Percentiles rank a stretch among this genome's conserved stretches.
These are phyloP conservation scores for Prinia subflava DNA, from an alignment of 2,113 vertebrate genomes.

Conservation along the genomic window DNA sequence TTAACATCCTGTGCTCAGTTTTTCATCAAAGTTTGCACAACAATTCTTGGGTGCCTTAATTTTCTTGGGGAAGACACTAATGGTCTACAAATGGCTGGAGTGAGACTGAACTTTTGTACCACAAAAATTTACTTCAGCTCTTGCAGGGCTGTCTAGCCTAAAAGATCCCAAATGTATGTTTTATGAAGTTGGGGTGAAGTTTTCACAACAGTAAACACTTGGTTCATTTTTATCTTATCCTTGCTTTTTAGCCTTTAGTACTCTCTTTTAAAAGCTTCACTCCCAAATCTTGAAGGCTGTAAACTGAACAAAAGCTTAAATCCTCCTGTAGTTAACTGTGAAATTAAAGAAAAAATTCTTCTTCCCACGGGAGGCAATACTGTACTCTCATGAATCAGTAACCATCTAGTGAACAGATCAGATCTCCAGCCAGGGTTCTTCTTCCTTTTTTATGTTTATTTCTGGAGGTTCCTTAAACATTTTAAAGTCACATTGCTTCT, in stretches of 20 bases:
- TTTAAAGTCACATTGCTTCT: background rate
- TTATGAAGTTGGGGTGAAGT: background rate
- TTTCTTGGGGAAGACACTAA: background rate
- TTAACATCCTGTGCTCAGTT: background rate
- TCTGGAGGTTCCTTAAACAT: background rate
- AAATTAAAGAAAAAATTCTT: background rate
- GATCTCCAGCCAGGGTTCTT: background rate
- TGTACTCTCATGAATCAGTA: background rate
- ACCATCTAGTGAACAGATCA: background rate
- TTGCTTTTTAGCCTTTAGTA: background rate
- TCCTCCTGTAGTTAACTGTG: background rate
- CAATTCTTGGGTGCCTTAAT: background rate
- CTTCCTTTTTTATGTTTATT: background rate
- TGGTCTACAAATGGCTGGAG: background rate
- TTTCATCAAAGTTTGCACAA: background rate
- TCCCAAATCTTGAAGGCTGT: background rate
- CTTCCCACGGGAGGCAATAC: background rate
- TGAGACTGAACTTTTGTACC: background rate
- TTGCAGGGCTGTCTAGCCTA: background rate
- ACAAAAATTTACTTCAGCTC: background rate
- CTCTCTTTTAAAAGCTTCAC: background rate
- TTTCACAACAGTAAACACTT: background rate
- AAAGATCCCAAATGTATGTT: background rate
- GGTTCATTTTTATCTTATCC: background rate
- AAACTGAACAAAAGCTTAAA: background rate